Percentiles rank a stretch among this genome's conserved stretches.
Conservation (phyloP, 2,113 vertebrate species). For the Lepus timidus region DNA sequence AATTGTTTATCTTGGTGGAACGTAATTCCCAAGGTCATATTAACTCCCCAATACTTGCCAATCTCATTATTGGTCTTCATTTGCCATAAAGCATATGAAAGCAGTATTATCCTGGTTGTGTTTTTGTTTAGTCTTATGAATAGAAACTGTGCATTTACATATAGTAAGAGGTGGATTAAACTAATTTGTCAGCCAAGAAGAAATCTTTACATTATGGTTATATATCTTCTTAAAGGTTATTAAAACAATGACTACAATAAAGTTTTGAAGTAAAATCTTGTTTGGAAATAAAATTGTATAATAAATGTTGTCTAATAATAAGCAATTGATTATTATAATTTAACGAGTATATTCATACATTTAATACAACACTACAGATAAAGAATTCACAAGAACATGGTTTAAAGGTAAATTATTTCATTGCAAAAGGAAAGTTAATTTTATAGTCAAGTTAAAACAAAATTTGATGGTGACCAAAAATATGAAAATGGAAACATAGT, state of each 20-base stretch:
- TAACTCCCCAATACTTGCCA: conserved; percentile 56
- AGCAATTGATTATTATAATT: conserved; percentile 49
- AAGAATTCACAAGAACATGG: conserved; percentile 5
- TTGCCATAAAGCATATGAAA: conserved; percentile 59
- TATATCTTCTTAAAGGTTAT: conserved; percentile 66
- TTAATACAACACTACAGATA: conserved; percentile 12
- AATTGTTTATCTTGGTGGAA: conserved; percentile 58
- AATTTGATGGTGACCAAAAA: conserved; percentile 84
- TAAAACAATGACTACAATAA: conserved; percentile 51
- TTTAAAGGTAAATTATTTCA: conserved; percentile 76
- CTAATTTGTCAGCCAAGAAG: conserved; percentile 48
- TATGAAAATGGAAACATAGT: conserved; percentile 53
- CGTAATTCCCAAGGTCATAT: conserved; percentile 39
- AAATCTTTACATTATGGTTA: conserved; percentile 43
- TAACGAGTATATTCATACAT: background rate
- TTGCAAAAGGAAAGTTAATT: conserved; percentile 77
- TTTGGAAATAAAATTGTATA: conserved; percentile 70
- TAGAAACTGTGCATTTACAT: conserved; percentile 78
- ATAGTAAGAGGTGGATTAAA: conserved; percentile 63
- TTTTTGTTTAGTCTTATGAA: conserved; percentile 69
- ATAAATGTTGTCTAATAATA: conserved; percentile 59
- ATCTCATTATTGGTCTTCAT: conserved; percentile 50
- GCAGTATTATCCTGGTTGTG: conserved; percentile 50
- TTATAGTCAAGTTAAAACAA: conserved; percentile 71
- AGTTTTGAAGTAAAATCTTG: conserved; percentile 51